These are phyloP conservation scores for Noturus placidus DNA, from an alignment of 2,113 vertebrate species.

Conservation along the genomic window DNA sequence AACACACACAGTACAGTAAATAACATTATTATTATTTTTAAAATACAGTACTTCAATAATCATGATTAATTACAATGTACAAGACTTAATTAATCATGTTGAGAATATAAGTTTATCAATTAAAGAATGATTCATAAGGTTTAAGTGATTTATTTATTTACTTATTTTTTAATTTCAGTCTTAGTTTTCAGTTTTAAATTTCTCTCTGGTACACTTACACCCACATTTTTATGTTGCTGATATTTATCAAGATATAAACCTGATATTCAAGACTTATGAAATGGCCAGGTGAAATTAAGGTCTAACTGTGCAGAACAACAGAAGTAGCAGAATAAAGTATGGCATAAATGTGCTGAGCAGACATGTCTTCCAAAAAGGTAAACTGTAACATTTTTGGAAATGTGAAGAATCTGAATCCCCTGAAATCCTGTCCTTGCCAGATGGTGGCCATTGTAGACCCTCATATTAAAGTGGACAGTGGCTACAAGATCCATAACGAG, in stretches of 20 bases:
- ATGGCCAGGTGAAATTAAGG: background rate
- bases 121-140: background rate
- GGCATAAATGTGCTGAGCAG: background rate
- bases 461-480: slow-evolving; percentile 88
- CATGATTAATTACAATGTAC: background rate
- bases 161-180: background rate
- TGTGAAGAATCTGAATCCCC: background rate
- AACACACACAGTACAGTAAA: too few species aligned
- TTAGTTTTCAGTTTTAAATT: background rate
- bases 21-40: too few species aligned
- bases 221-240: background rate
- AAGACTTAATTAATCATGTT: background rate
- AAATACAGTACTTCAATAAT: too few species aligned
- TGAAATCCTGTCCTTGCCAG: slow-evolving; percentile 60
- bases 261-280: background rate
- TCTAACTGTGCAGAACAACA: background rate
- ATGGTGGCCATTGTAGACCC: slow-evolving; percentile 95
- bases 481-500: slow-evolving; percentile 85
- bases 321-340: background rate
- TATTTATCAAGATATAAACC: background rate
- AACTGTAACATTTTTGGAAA: background rate
- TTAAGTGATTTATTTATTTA: background rate
- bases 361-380: background rate
- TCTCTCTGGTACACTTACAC: background rate
- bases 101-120: background rate